Conservation (phyloP, 2,888 invertebrate species). For the Tholera decimalis region DNA sequence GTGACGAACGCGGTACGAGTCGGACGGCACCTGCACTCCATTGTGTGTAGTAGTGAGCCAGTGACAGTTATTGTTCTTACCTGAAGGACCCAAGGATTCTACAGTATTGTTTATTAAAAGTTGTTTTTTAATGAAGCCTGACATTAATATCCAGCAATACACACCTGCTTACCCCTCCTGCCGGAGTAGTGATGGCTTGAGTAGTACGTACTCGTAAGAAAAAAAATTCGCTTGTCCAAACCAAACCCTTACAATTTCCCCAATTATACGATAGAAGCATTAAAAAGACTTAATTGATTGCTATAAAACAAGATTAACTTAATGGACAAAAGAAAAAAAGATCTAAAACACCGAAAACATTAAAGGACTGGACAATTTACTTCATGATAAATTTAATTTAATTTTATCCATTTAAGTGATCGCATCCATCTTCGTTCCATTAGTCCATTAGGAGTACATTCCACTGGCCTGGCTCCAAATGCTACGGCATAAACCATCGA, state of each 20-base stretch:
- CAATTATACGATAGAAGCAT: conserved; percentile 25
- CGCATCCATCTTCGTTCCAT: conserved; percentile 64
- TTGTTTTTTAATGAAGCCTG: too few species aligned
- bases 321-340: conserved; percentile 17
- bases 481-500: conserved; percentile 55
- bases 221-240: background rate
- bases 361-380: conserved; percentile 56
- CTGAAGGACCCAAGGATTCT: too few species aligned
- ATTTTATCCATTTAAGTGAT: conserved; percentile 63
- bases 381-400: conserved; percentile 58
- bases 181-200: too few species aligned
- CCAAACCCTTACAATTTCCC: background rate
- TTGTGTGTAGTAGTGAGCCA: too few species aligned
- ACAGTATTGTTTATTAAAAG: too few species aligned
- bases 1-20: too few species aligned
- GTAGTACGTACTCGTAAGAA: too few species aligned
- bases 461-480: conserved; percentile 77
- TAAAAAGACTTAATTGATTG: conserved; percentile 17
- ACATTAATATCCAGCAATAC: too few species aligned
- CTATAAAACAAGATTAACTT: conserved; percentile 24
- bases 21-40: too few species aligned
- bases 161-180: background rate
- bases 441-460: conserved; percentile 74
- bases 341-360: conserved; percentile 23
- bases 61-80: too few species aligned